These are phyloP conservation scores for Latheticus oryzae DNA, from an alignment of 2,888 invertebrate species.

Conservation along the genomic window DNA sequence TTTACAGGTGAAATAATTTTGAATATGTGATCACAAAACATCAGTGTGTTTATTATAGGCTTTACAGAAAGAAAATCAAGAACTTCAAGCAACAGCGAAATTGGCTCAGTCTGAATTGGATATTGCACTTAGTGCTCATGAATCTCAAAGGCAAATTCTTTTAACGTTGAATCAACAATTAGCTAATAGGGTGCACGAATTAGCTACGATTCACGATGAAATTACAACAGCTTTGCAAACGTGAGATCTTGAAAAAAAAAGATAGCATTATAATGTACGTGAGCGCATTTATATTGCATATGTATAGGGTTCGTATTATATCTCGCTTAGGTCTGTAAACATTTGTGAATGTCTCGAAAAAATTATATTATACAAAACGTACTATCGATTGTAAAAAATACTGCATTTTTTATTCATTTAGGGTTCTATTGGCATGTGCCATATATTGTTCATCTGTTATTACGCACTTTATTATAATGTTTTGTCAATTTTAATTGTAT, in stretches of 20 bases:
- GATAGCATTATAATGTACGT: slow-evolving; percentile 40
- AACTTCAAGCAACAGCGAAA: slow-evolving; percentile 76
- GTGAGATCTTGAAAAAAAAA: slow-evolving; percentile 58
- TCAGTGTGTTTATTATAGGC: too few relatives aligned
- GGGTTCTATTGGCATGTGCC: too few relatives aligned
- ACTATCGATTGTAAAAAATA: slow-evolving; percentile 20
- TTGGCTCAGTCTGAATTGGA: slow-evolving; percentile 84
- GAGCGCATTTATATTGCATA: slow-evolving; percentile 51
- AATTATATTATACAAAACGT: slow-evolving; percentile 27
- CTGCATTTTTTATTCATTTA: slow-evolving; percentile 19
- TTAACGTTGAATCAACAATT: slow-evolving; percentile 86
- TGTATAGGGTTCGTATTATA: slow-evolving; percentile 49
- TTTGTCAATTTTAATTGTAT: too few relatives aligned
- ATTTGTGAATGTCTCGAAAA: slow-evolving; percentile 37
- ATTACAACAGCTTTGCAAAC: slow-evolving; percentile 83
- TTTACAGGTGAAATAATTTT: slow-evolving; percentile 49
- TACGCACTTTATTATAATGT: too few relatives aligned
- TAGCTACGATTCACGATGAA: slow-evolving; percentile 86
- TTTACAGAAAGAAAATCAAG: slow-evolving; percentile 74
- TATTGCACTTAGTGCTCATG: slow-evolving; percentile 81
- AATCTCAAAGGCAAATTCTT: slow-evolving; percentile 83
- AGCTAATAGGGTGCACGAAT: slow-evolving; percentile 81
- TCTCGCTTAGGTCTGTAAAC: slow-evolving; percentile 41
- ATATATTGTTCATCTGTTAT: too few relatives aligned
- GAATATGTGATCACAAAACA: too few relatives aligned